A percentile compares a stretch with the other conserved stretches of the same genome.
Conservation (phyloP, 2,797 vertebrate genomes). For the Acestrorhynchus altus region DNA sequence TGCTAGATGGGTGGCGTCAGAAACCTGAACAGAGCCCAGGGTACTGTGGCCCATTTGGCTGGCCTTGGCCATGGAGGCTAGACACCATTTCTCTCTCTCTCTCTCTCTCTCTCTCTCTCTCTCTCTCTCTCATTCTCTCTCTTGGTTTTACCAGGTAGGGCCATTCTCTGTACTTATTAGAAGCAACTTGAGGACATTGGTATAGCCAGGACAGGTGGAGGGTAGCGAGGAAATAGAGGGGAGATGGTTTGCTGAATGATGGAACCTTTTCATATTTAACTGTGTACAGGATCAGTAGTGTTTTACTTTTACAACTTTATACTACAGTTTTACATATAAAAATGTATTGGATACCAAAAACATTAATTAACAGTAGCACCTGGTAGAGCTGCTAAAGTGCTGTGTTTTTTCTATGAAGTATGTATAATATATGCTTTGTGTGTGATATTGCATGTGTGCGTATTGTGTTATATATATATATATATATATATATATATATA, state of each 20-base stretch:
- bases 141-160: slow-evolving; percentile 56
- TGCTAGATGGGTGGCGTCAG: slow-evolving; percentile 53
- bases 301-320: not conserved
- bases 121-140: slow-evolving; percentile 15
- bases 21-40: slow-evolving; percentile 28
- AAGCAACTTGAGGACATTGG: slow-evolving; percentile 62
- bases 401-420: too few relatives aligned
- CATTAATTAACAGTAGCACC: slow-evolving; percentile 64
- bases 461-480: too few relatives aligned
- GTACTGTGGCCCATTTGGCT: slow-evolving; percentile 50
- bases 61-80: slow-evolving; percentile 13
- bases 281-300: slow-evolving; percentile 10
- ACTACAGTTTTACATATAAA: too few relatives aligned
- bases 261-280: slow-evolving; percentile 33
- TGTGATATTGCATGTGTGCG: too few relatives aligned
- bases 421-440: too few relatives aligned
- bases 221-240: slow-evolving; percentile 12
- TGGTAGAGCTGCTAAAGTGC: slow-evolving; percentile 53
- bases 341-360: too few relatives aligned
- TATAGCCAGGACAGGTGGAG: slow-evolving; percentile 41
- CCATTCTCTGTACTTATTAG: slow-evolving; percentile 62
- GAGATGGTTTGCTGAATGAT: not conserved
- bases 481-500: too few relatives aligned
- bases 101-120: slow-evolving; percentile 6
- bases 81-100: slow-evolving; percentile 6